Evolutionary conservation across 1,140 invertebrate species (phyloP).

Genomic region (Drosophila carrolli): DNA sequence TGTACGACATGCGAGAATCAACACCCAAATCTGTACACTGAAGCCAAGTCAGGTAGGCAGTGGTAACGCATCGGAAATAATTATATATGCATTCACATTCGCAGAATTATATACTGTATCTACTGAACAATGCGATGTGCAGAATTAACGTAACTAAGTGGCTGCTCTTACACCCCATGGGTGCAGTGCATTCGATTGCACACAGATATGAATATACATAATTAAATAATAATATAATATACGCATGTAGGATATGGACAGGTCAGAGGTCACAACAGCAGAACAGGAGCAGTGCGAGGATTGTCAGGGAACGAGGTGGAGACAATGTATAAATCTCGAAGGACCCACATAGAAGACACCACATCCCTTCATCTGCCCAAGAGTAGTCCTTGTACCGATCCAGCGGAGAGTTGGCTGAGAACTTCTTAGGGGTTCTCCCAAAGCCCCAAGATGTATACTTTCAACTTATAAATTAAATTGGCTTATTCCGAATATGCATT

Average conservation of each 20-base stretch:
- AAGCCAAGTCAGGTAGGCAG: constrained; percentile 12
- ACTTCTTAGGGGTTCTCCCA: neutral
- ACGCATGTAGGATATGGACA: constrained; percentile 36
- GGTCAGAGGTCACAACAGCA: constrained; percentile 28
- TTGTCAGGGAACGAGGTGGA: constrained; percentile 26
- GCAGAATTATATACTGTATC: constrained; percentile 33
- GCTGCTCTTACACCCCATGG: constrained; percentile 79
- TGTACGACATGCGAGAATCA: constrained; percentile 34
- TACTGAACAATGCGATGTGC: constrained; percentile 32
- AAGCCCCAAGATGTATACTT: no score
- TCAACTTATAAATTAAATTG: neutral
- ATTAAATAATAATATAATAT: constrained; percentile 37
- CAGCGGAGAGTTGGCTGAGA: constrained; percentile 27
- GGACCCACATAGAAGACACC: constrained; percentile 24
- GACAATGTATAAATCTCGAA: constrained; percentile 52
- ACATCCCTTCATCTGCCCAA: constrained; percentile 9
- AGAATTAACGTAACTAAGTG: constrained; percentile 54
- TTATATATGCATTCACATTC: constrained; percentile 32
- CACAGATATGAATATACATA: constrained; percentile 50
- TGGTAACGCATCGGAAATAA: constrained; percentile 60
- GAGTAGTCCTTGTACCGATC: neutral
- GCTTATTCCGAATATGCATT: neutral
- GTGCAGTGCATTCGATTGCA: constrained; percentile 71
- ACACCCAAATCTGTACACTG: constrained; percentile 10
- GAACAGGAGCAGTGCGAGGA: constrained; percentile 5